Evolutionary conservation across 2,888 invertebrate genomes (phyloP).

Genomic region (Thereva unica): DNA sequence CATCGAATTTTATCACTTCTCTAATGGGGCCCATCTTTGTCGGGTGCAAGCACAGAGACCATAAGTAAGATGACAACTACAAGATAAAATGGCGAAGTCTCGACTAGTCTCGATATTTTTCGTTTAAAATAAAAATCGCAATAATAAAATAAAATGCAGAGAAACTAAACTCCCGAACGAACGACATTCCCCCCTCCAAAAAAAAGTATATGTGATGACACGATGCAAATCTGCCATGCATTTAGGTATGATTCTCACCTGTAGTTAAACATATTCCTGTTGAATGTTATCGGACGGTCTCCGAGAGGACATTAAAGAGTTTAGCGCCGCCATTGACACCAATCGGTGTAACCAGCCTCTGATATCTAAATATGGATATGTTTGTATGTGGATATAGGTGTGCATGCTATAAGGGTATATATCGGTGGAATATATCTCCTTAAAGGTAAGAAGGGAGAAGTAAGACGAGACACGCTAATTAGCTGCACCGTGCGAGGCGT

Average conservation of each 20-base stretch:
- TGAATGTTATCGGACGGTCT: constrained; percentile 13
- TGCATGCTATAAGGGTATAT: no score
- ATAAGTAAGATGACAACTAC: not conserved
- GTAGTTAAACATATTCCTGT: constrained; percentile 9
- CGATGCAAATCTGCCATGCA: constrained; percentile 2
- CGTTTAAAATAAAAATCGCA: not conserved
- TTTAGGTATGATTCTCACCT: constrained; percentile 24
- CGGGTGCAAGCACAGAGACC: not conserved
- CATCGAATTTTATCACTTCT: constrained; percentile 1
- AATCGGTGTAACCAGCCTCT: constrained; percentile 25
- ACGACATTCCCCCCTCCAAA: no score
- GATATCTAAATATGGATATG: not conserved
- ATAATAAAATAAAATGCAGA: constrained; percentile 1
- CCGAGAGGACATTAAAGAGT: constrained; percentile 28
- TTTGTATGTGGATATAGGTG: not conserved
- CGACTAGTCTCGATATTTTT: constrained; percentile 5
- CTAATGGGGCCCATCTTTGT: constrained; percentile 15
- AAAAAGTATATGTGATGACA: no score
- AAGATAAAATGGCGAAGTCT: constrained; percentile 26
- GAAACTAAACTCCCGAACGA: not conserved
- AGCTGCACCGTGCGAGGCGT: constrained; percentile 26
- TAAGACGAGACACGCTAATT: constrained; percentile 20
- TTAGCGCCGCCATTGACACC: constrained; percentile 35
- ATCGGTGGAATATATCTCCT: no score
- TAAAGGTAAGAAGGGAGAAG: not conserved